These are phyloP conservation scores for Hedya salicella DNA, from an alignment of 2,888 invertebrate genomes.

Conservation along the genomic window DNA sequence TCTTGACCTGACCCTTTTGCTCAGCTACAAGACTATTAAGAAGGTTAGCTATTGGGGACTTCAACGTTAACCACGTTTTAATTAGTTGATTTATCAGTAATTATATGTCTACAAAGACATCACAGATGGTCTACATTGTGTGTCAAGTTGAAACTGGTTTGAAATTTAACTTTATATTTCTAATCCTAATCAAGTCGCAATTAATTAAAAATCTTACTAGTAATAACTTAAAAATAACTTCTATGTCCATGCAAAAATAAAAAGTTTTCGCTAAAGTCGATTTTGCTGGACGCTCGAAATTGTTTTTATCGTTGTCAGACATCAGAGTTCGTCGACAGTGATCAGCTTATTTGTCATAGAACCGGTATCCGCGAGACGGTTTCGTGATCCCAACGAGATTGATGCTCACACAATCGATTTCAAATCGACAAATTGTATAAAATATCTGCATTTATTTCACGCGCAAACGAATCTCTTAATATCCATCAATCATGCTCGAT, in stretches of 20 bases:
- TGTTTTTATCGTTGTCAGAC: conserved; percentile 61
- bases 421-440: conserved; percentile 35
- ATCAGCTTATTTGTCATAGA: conserved; percentile 71
- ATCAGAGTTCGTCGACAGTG: conserved; percentile 69
- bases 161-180: too few species aligned
- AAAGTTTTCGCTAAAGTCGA: conserved; percentile 17
- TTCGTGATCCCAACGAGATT: conserved; percentile 55
- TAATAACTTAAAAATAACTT: too few species aligned
- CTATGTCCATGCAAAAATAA: too few species aligned
- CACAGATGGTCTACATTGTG: too few species aligned
- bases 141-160: too few species aligned
- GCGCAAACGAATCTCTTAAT: conserved; percentile 25
- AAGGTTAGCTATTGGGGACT: neutral
- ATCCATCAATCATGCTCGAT: conserved; percentile 24
- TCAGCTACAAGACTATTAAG: conserved; percentile 63
- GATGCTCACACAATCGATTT: conserved; percentile 59
- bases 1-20: conserved; percentile 72
- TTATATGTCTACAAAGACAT: too few species aligned
- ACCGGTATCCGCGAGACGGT: conserved; percentile 62
- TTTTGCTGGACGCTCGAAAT: conserved; percentile 43
- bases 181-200: too few species aligned
- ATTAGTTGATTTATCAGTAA: too few species aligned
- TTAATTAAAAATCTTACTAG: too few species aligned
- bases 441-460: conserved; percentile 39
- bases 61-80: neutral